A percentile compares a stretch with the other conserved stretches of the same genome.
Evolutionary conservation across 2,797 vertebrate species (phyloP).

Genomic region (Leptodactylus fallax): DNA sequence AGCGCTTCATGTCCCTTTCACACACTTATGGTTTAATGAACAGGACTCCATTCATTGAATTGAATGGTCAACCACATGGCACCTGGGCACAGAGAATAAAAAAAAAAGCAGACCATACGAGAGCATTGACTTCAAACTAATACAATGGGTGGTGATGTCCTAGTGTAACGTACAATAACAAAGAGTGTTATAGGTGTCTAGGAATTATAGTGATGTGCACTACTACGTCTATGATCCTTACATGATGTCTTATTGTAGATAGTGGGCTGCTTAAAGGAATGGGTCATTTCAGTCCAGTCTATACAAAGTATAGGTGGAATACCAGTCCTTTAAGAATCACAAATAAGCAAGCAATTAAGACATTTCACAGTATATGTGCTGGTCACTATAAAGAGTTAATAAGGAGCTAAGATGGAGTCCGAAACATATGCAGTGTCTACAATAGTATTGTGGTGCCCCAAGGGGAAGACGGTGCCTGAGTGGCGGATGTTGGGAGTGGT

Average conservation of each 20-base stretch:
- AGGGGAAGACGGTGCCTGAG: too few species aligned
- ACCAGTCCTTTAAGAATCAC: background rate
- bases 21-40: background rate
- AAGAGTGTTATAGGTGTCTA: background rate
- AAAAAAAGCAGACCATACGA: background rate
- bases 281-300: background rate
- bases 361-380: background rate
- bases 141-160: conserved; percentile 10
- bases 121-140: background rate
- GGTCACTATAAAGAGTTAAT: background rate
- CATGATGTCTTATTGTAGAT: background rate
- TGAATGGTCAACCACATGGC: conserved; percentile 16
- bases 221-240: background rate
- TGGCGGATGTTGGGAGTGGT: too few species aligned
- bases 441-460: too few species aligned
- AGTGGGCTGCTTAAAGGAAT: background rate
- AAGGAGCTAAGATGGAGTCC: too few species aligned
- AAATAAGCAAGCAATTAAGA: background rate
- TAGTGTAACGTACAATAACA: background rate
- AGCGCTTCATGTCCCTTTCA: background rate
- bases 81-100: background rate
- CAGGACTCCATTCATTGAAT: background rate
- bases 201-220: background rate
- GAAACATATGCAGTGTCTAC: too few species aligned
- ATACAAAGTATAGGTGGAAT: too few species aligned